A percentile compares a stretch with the other conserved stretches of the same genome.
phyloP scores from a whole-genome alignment of 2,797 vertebrate species.

The Urosaurus nigricauda region DNA sequence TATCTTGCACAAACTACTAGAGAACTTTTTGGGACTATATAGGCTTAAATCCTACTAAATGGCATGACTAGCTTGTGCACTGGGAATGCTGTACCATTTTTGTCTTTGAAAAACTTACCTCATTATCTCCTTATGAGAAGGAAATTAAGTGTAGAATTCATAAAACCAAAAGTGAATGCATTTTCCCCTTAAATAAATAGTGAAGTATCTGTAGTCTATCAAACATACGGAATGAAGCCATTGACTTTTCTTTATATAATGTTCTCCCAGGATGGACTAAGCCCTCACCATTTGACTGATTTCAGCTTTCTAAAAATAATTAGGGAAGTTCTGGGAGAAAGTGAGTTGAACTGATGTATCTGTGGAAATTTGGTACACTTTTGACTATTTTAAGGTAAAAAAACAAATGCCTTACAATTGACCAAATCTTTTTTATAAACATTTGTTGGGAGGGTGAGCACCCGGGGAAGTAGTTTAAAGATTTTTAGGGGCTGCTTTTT shows the following conservation, averaged over 20 bases:
- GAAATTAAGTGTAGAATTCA: slow-evolving; percentile 2
- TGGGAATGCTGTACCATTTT: background rate
- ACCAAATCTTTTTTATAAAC: no score
- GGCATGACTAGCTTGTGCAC: background rate
- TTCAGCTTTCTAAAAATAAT: no score
- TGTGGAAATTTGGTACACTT: no score
- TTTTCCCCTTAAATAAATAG: background rate
- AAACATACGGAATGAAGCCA: background rate
- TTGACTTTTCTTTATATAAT: background rate
- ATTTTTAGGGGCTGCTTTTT: no score
- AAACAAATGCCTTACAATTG: no score
- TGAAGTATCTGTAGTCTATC: slow-evolving; percentile 13
- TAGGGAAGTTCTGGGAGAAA: no score
- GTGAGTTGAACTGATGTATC: no score
- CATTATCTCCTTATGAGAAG: background rate
- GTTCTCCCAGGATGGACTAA: no score
- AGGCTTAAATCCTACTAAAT: background rate
- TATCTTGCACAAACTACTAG: background rate
- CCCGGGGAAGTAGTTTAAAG: no score
- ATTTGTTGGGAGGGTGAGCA: no score
- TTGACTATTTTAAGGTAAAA: no score
- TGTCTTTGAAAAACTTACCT: slow-evolving; percentile 34
- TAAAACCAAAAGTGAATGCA: background rate
- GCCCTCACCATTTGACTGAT: no score
- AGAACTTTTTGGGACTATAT: background rate